Conservation (phyloP, 2,888 invertebrate genomes). For the Pheosia tremula region DNA sequence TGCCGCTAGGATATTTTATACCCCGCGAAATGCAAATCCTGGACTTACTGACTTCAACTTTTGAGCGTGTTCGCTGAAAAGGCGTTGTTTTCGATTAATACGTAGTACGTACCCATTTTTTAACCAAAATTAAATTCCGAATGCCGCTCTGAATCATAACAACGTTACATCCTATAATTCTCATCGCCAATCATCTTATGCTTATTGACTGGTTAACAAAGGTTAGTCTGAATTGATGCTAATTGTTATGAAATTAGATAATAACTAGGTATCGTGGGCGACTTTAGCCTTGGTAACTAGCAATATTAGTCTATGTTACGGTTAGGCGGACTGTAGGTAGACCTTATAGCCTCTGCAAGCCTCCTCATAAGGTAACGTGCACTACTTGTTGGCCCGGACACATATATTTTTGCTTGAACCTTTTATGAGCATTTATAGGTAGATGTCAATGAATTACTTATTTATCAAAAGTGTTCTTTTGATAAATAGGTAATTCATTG, state of each 20-base stretch:
- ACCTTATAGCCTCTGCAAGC: constrained; percentile 5
- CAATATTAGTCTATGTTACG: constrained; percentile 37
- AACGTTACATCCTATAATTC: constrained; percentile 5
- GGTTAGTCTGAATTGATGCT: constrained; percentile 52
- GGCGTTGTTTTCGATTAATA: not conserved
- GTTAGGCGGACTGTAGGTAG: constrained; percentile 25
- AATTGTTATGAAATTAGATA: constrained; percentile 67
- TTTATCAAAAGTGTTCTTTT: too few relatives aligned
- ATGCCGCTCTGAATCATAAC: constrained; percentile 4
- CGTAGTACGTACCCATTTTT: not conserved
- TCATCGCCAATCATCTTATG: constrained; percentile 21
- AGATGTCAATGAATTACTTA: not conserved
- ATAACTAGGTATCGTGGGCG: constrained; percentile 56
- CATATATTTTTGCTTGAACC: not conserved
- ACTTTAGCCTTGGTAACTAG: constrained; percentile 57
- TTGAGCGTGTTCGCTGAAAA: not conserved
- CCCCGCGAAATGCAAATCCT: too few relatives aligned
- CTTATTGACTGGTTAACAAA: constrained; percentile 46
- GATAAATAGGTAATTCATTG: too few relatives aligned
- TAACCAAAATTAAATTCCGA: not conserved
- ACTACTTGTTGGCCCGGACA: not conserved
- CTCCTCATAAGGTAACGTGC: constrained; percentile 6
- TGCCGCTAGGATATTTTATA: too few relatives aligned
- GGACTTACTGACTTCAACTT: not conserved
- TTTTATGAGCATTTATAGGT: not conserved